phyloP scores from a whole-genome alignment of 2,888 invertebrate genomes.

The Achlya flavicornis region DNA sequence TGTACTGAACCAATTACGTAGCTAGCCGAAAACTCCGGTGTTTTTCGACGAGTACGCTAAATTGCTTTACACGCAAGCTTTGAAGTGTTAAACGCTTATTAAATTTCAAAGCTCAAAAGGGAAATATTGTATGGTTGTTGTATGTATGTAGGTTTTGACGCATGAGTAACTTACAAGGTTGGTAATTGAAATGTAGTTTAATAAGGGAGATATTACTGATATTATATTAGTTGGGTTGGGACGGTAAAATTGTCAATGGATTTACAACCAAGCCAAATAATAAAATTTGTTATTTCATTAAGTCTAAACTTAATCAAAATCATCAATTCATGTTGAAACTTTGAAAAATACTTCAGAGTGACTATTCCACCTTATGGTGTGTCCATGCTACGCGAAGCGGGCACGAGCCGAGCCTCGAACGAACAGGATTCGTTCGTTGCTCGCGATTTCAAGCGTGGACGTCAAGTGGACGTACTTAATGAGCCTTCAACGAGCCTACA shows the following conservation, averaged over 20 bases:
- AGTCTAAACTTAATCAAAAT: too few relatives aligned
- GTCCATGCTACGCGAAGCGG: too few relatives aligned
- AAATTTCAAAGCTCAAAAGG: conserved; percentile 76
- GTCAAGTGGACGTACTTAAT: too few relatives aligned
- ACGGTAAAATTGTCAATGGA: not conserved
- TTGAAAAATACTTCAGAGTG: not conserved
- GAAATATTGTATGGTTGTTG: conserved; percentile 63
- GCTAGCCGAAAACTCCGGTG: conserved; percentile 74
- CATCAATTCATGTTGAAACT: too few relatives aligned
- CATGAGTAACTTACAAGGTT: conserved; percentile 17
- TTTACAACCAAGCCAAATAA: too few relatives aligned
- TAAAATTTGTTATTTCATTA: too few relatives aligned
- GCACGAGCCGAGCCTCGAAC: too few relatives aligned
- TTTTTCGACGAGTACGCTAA: conserved; percentile 77
- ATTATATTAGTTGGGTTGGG: not conserved
- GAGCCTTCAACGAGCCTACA: too few relatives aligned
- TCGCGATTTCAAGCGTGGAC: too few relatives aligned
- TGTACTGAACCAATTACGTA: conserved; percentile 76
- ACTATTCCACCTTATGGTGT: not conserved
- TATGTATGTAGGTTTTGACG: conserved; percentile 21
- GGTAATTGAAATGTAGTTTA: conserved; percentile 13
- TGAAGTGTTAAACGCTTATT: conserved; percentile 82
- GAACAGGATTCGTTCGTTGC: too few relatives aligned
- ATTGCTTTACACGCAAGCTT: conserved; percentile 78
- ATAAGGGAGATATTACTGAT: conserved; percentile 5